These are phyloP conservation scores for Oncorhynchus clarkii DNA, from an alignment of 2,113 vertebrate species.

Conservation along the genomic window DNA sequence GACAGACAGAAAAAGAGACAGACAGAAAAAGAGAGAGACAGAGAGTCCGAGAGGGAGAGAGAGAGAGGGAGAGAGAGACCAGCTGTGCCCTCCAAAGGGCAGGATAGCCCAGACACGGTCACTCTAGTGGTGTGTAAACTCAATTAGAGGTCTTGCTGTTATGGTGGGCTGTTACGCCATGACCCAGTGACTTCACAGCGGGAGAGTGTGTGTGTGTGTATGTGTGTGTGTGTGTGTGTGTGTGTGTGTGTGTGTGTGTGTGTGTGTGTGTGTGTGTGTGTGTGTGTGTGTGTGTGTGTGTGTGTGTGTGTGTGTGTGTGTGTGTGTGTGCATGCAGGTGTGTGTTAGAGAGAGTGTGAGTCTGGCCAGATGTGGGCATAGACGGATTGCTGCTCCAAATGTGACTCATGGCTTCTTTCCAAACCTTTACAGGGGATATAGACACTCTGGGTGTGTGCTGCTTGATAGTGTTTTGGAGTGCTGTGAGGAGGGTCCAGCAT, in stretches of 20 bases:
- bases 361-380: slow-evolving; percentile 19
- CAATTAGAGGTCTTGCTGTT: slow-evolving; percentile 34
- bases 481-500: slow-evolving; percentile 11
- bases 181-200: slow-evolving; percentile 44
- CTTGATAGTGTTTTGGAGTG: too few species aligned
- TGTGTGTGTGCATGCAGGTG: not conserved
- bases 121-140: slow-evolving; percentile 48
- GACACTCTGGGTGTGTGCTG: too few species aligned
- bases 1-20: too few species aligned
- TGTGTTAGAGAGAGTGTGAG: not conserved
- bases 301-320: not conserved
- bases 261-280: too few species aligned
- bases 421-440: too few species aligned
- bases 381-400: too few species aligned
- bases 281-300: slow-evolving; percentile 27
- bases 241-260: not conserved
- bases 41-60: too few species aligned
- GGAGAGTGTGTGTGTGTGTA: slow-evolving; percentile 28
- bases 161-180: slow-evolving; percentile 4
- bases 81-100: too few species aligned
- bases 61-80: too few species aligned
- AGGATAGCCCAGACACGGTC: slow-evolving; percentile 3
- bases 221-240: not conserved
- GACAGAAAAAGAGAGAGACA: too few species aligned
- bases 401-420: too few species aligned